phyloP scores from a whole-genome alignment of 2,797 vertebrate genomes.

The Protonibea diacanthus region DNA sequence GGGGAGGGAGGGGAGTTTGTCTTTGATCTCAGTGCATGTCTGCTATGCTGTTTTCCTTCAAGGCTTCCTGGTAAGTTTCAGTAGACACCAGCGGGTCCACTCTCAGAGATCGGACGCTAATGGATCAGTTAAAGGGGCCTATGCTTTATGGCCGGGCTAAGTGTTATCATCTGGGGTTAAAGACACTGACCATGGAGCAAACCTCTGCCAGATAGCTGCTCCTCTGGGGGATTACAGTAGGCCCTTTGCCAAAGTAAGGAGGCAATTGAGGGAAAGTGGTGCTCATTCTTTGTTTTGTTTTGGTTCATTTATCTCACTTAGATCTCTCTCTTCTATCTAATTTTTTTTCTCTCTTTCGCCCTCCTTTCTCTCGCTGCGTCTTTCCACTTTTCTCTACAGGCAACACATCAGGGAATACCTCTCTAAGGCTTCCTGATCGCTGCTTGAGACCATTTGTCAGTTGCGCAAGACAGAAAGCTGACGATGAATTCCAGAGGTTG shows the following conservation, averaged over 20 bases:
- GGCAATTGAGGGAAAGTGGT: constrained; percentile 66
- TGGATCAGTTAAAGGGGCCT: constrained; percentile 89
- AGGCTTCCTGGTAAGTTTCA: constrained; percentile 89
- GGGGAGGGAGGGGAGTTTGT: constrained; percentile 45
- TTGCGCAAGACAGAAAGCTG: constrained; percentile 75
- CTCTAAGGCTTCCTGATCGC: constrained; percentile 55
- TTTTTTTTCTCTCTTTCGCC: constrained; percentile 9
- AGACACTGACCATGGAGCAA: constrained; percentile 83
- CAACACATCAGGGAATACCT: constrained; percentile 63
- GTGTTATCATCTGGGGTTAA: constrained; percentile 87
- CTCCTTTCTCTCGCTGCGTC: constrained; percentile 20
- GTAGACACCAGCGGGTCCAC: constrained; percentile 82
- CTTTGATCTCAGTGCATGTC: constrained; percentile 89
- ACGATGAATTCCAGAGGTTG: constrained; percentile 81
- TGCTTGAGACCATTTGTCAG: constrained; percentile 80
- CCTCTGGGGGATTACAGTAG: constrained; percentile 82
- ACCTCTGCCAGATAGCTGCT: constrained; percentile 79
- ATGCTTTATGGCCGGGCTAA: constrained; percentile 86
- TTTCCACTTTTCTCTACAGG: constrained; percentile 17
- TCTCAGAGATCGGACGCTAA: constrained; percentile 86
- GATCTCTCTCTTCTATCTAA: constrained; percentile 44
- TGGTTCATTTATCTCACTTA: constrained; percentile 69
- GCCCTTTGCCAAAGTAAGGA: constrained; percentile 62
- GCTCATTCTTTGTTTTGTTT: constrained; percentile 68
- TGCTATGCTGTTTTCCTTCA: constrained; percentile 89